Evolutionary conservation across 2,113 vertebrate species (phyloP).

Genomic region (Petrocephalus zakoni): DNA sequence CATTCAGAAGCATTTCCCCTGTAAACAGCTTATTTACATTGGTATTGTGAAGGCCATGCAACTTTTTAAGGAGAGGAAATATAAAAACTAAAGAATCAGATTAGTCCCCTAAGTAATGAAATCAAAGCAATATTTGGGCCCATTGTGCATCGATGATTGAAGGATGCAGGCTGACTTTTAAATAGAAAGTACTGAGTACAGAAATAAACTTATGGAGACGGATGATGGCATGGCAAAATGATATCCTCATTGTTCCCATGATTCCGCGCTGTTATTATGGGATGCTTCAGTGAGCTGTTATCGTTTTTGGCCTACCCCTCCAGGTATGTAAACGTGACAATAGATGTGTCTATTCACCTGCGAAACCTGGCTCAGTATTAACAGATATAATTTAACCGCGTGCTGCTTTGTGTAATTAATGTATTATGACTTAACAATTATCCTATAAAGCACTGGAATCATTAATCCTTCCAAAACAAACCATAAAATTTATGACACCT

Average conservation of each 20-base stretch:
- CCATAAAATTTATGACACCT: neutral
- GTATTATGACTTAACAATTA: neutral
- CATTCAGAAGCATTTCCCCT: neutral
- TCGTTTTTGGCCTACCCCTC: neutral
- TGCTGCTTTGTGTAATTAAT: neutral
- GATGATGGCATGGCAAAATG: neutral
- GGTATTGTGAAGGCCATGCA: neutral
- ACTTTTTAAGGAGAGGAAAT: neutral
- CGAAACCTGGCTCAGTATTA: neutral
- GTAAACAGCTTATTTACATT: neutral
- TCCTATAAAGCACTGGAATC: neutral
- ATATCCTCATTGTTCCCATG: neutral
- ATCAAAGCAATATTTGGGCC: neutral
- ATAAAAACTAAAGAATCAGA: neutral
- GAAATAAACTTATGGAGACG: constrained; percentile 6
- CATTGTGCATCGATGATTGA: neutral
- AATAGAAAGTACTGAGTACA: neutral
- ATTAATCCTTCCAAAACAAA: constrained; percentile 1
- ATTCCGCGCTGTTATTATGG: neutral
- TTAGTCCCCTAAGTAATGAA: neutral
- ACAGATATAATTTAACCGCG: neutral
- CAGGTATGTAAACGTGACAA: neutral
- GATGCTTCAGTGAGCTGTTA: constrained; percentile 13
- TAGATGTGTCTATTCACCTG: neutral
- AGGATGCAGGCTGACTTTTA: neutral